Base-by-base conservation (phyloP, 35 echinoderm and acorn worm genomes). In the Chiridota heheva region DNA sequence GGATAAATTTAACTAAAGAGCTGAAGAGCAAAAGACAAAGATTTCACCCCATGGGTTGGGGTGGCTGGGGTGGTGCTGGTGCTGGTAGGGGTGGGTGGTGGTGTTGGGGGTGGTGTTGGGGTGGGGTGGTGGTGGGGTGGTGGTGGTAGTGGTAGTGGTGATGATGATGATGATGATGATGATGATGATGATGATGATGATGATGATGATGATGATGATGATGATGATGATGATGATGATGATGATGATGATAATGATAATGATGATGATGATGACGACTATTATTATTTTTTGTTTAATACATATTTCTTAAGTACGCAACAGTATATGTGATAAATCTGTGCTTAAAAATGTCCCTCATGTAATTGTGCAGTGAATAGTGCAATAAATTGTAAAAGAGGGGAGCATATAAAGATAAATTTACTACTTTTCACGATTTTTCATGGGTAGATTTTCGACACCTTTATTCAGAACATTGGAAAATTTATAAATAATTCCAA, bases 221-320 rank as follows among this genome's bases (percentile, higher is more conserved):
- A 32, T 33, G 63, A 32, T 67, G 63, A 2, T 67, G 63, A 32
- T 67, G 63, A 32, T 67, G 63, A 67, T 67, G 63, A 32, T 33
- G 63, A 32, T 33, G 63, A 32, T 33, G 63, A 2, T 33, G 2
- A 32, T 33, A 32, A 32, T 33, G 31, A 2, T 33, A 32, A 32
- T 33, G 31, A 2, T 33, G 63, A n/a, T n/a, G n/a, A n/a, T n/a
- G n/a, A n/a, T n/a, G n/a, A n/a, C n/a, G n/a, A n/a, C n/a, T n/a
- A n/a, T 1, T 67, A 30, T n/a, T 67, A 30, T 16, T 0, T 16
- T 1, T 56, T 1, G 25, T 56, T 16, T 16, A 1, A 24, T 1
- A 18, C 16, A 26, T 26, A 60, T 60, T 26, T 26, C 25, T 4
- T 7, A 7, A 60, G n/a, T n/a, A n/a, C n/a, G n/a, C n/a, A n/a